phyloP scores from a whole-genome alignment of 1,140 invertebrate species.

The Lithobius niger region DNA sequence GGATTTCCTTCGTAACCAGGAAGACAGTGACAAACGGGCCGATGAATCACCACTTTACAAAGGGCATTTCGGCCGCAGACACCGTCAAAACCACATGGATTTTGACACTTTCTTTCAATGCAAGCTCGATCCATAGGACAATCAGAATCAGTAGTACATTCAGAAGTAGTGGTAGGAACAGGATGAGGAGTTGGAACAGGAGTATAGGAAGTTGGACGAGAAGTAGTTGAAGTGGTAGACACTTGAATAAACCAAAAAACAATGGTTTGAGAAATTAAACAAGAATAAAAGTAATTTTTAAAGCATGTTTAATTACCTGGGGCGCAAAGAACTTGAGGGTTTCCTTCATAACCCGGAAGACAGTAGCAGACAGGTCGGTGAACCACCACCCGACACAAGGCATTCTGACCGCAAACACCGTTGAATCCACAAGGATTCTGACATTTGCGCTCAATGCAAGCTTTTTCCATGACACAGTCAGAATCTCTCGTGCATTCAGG shows the following conservation, averaged over 20 bases:
- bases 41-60: slow-evolving; percentile 66
- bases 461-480: slow-evolving; percentile 79
- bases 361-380: slow-evolving; percentile 65
- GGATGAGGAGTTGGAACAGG: slow-evolving; percentile 23
- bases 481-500: slow-evolving; percentile 75
- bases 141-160: slow-evolving; percentile 78
- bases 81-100: slow-evolving; percentile 72
- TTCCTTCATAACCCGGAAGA: slow-evolving; percentile 47
- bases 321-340: slow-evolving; percentile 39
- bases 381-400: slow-evolving; percentile 64
- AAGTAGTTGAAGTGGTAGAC: too few relatives aligned
- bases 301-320: background rate
- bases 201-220: background rate
- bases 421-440: slow-evolving; percentile 75
- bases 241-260: too few relatives aligned
- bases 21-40: slow-evolving; percentile 68
- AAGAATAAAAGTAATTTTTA: too few relatives aligned
- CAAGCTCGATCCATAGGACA: slow-evolving; percentile 82
- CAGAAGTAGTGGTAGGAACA: slow-evolving; percentile 30
- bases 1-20: slow-evolving; percentile 72
- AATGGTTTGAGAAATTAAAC: too few relatives aligned
- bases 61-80: slow-evolving; percentile 78
- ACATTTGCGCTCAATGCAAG: slow-evolving; percentile 68
- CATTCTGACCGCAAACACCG: slow-evolving; percentile 75
- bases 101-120: slow-evolving; percentile 68